These are phyloP conservation scores for Germaria angustata DNA, from an alignment of 2,888 invertebrate genomes.

Conservation along the genomic window DNA sequence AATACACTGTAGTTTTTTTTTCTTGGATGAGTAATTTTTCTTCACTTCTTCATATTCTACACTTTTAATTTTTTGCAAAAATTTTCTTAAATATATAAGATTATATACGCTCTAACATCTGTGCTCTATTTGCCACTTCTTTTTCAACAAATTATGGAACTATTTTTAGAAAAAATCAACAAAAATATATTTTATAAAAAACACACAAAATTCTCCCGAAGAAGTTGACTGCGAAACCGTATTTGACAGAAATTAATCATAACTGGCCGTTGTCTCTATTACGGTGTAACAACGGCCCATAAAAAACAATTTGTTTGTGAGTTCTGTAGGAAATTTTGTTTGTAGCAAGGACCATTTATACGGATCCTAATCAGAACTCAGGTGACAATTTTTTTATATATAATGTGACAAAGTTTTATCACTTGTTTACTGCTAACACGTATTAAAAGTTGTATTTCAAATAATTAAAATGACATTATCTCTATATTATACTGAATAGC, in stretches of 20 bases:
- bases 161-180: constrained; percentile 55
- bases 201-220: constrained; percentile 33
- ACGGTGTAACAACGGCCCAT: constrained; percentile 25
- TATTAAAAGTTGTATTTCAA: too few species aligned
- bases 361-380: too few species aligned
- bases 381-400: too few species aligned
- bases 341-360: too few species aligned
- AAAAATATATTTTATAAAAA: constrained; percentile 39
- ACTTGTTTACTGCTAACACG: too few species aligned
- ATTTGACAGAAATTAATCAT: constrained; percentile 49
- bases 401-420: too few species aligned
- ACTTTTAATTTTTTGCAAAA: background rate
- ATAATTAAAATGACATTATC: too few species aligned
- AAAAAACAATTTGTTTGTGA: background rate
- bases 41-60: background rate
- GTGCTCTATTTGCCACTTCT: constrained; percentile 9
- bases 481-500: too few species aligned
- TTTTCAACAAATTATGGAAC: constrained; percentile 40
- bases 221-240: constrained; percentile 50
- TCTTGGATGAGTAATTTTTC: constrained; percentile 56
- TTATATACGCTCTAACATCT: background rate
- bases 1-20: constrained; percentile 28
- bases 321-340: too few species aligned
- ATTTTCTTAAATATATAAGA: constrained; percentile 4
- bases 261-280: background rate